Base-by-base conservation (phyloP, 2,113 vertebrate species). In the Clarias batrachus region DNA sequence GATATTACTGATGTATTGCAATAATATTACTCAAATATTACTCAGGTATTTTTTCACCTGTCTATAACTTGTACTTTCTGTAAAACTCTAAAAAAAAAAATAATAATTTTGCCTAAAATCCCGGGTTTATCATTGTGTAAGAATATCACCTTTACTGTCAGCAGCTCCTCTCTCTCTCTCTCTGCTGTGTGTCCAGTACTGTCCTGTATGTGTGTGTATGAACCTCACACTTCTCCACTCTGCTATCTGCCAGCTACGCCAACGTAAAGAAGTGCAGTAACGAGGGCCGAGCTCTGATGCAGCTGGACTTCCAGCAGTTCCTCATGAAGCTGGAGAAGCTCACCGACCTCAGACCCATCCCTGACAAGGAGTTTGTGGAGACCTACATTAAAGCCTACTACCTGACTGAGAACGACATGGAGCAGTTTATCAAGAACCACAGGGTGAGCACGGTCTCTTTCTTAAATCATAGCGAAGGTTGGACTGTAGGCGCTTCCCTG, bases 221-320 rank as follows among this genome's bases (percentile, higher is more conserved):
- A 57, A 41, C 9, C 66, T 62, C 52, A 70, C 52, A 59, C 41
- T 83, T 74, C 60, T 83, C 59, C 87, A 48, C 60, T 82, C 70
- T 62, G 27, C 59, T 87, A 57, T 86, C 76, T 87, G 27, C 86
- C 91, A 99, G 98, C 86, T 99, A 99, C 12, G 97, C 97, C 21
- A 99, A 98, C 7, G 98, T 99, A 84, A 99, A 99, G 94, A 99
- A 99, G 87, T 99, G 98, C 92, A 99, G 98, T 93, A 99, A 99
- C 76, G 98, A 99, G 92, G 98, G 98, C 62, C 96, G 98, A 54
- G 98, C 98, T 86, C 94, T 99, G 92, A 99, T 99, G 98, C 98
- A 99, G 90, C 94, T 99, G 93, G 98, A 99, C 91, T 99, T 99
- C 91, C 98, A 99, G 68, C 98, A 99, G 92, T 99, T 99, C 94